phyloP scores from a whole-genome alignment of 2,888 invertebrate genomes.

The Lymantria dispar region DNA sequence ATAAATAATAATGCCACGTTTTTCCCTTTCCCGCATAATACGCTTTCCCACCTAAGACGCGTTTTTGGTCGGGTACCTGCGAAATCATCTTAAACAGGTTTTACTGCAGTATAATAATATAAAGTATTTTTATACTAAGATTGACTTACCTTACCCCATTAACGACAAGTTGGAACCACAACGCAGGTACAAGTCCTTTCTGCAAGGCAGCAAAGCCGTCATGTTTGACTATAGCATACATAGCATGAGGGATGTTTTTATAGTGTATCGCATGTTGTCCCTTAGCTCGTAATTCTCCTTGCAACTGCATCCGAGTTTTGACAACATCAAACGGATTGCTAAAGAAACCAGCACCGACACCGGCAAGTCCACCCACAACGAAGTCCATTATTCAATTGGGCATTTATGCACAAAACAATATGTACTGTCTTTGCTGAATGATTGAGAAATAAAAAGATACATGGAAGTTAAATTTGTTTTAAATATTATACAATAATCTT shows the following conservation, averaged over 20 bases:
- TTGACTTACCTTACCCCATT: constrained; percentile 80
- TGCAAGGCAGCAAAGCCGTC: constrained; percentile 90
- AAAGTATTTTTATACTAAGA: constrained; percentile 7
- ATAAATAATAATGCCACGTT: no score
- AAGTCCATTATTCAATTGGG: constrained; percentile 84
- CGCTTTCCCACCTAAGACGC: no score
- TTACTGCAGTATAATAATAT: no score
- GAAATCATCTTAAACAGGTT: no score
- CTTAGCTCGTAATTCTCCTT: constrained; percentile 88
- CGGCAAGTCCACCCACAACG: constrained; percentile 88
- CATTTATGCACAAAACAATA: neutral
- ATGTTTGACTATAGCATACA: constrained; percentile 86
- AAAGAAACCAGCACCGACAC: constrained; percentile 90
- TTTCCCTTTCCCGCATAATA: no score
- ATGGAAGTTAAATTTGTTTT: neutral
- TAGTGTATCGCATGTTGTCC: constrained; percentile 85
- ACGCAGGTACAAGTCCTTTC: constrained; percentile 90
- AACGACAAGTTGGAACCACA: constrained; percentile 89
- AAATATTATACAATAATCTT: neutral
- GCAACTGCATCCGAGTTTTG: constrained; percentile 94
- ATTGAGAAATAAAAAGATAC: neutral
- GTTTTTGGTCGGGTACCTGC: no score
- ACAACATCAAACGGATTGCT: constrained; percentile 95
- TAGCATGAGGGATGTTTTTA: constrained; percentile 91
- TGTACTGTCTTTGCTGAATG: neutral